Percentiles rank a stretch among this genome's conserved stretches.
These are phyloP conservation scores for Spicauda simplicius DNA, from an alignment of 2,888 invertebrate species.

Conservation along the genomic window DNA sequence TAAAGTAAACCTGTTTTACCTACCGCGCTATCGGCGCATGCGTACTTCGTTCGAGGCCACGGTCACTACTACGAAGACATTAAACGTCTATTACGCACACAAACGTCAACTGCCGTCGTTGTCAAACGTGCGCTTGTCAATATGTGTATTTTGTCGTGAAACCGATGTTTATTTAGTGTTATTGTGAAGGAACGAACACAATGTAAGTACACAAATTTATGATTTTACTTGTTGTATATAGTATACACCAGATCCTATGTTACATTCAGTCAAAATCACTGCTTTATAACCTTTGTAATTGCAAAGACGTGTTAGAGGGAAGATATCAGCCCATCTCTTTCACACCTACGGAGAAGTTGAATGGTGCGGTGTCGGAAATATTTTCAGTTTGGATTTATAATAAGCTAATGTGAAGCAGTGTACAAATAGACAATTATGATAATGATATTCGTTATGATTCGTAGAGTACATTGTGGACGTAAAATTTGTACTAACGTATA, in stretches of 20 bases:
- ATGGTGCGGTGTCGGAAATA: constrained; percentile 4
- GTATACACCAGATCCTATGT: background rate
- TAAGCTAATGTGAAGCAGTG: background rate
- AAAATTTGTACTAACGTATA: background rate
- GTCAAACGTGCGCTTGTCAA: constrained; percentile 69
- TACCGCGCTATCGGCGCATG: constrained; percentile 62
- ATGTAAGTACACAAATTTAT: constrained; percentile 57
- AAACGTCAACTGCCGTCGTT: constrained; percentile 55
- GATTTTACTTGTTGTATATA: background rate
- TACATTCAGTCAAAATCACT: constrained; percentile 30
- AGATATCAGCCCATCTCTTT: constrained; percentile 18
- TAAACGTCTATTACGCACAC: constrained; percentile 54
- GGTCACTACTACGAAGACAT: constrained; percentile 63
- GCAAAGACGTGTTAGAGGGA: constrained; percentile 11
- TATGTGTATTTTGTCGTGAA: constrained; percentile 58
- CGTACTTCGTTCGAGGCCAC: constrained; percentile 69
- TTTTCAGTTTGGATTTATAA: background rate
- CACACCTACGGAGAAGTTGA: background rate
- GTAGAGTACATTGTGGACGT: background rate
- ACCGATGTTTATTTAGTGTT: constrained; percentile 51
- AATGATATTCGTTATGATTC: background rate
- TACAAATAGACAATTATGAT: background rate
- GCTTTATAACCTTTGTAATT: constrained; percentile 39
- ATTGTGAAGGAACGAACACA: constrained; percentile 46
- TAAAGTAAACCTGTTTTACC: constrained; percentile 56